Percentiles rank a stretch among this genome's conserved stretches.
These are phyloP conservation scores for Drosophila virilis DNA, from an alignment of 1,140 invertebrate genomes.

Conservation along the genomic window DNA sequence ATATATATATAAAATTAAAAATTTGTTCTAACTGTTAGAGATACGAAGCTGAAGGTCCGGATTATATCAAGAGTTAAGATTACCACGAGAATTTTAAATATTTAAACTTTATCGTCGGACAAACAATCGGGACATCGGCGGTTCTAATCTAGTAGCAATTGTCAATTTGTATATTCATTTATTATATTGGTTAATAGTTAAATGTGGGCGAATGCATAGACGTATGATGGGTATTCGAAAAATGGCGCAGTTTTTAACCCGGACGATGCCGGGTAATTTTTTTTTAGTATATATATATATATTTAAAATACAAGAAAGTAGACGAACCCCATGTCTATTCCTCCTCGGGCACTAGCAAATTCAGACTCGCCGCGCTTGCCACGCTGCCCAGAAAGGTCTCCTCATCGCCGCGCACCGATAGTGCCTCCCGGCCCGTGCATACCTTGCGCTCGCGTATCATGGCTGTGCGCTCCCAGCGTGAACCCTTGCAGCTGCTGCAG, in stretches of 20 bases:
- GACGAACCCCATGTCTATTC: conserved; percentile 34
- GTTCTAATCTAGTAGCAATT: too few relatives aligned
- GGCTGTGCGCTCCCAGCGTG: conserved; percentile 90
- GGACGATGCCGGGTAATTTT: not conserved
- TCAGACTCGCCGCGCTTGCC: conserved; percentile 87
- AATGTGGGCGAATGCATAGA: too few relatives aligned
- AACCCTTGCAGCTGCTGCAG: conserved; percentile 91
- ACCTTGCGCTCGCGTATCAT: conserved; percentile 91
- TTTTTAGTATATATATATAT: conserved; percentile 14
- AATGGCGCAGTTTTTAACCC: too few relatives aligned
- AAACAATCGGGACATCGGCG: too few relatives aligned
- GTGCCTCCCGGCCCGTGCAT: conserved; percentile 84
- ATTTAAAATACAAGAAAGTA: conserved; percentile 6
- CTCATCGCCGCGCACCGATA: conserved; percentile 90
- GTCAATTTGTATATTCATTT: too few relatives aligned
- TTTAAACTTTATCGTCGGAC: too few relatives aligned
- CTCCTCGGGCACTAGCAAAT: conserved; percentile 88
- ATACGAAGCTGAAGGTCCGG: too few relatives aligned
- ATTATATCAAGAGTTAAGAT: too few relatives aligned
- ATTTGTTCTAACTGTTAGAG: too few relatives aligned
- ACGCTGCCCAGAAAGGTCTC: conserved; percentile 88
- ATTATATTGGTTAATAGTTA: too few relatives aligned
- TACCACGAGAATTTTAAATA: too few relatives aligned
- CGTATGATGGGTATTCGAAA: too few relatives aligned
- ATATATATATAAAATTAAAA: not conserved